A percentile compares a stretch with the other conserved stretches of the same genome.
phyloP scores from a whole-genome alignment of 2,113 vertebrate species.

The Pongo pygmaeus region DNA sequence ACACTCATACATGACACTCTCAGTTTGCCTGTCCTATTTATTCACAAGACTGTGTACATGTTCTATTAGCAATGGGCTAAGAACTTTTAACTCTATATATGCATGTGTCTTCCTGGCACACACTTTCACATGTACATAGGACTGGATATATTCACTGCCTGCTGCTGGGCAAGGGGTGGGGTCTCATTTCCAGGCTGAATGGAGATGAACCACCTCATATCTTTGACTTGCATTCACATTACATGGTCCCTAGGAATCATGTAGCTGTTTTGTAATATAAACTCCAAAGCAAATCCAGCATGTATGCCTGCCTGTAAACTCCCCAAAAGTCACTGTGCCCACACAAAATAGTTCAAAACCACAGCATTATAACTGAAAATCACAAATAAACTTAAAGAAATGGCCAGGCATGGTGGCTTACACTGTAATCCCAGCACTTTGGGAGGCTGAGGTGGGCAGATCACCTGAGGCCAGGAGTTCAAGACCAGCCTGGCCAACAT shows the following conservation, averaged over 20 bases:
- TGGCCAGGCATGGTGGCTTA: not conserved
- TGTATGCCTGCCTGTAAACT: not conserved
- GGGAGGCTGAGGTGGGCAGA: too few species aligned
- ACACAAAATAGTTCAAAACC: not conserved
- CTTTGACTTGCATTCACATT: not conserved
- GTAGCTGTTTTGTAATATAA: not conserved
- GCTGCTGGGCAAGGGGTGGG: not conserved
- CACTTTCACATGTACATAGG: fast-evolving
- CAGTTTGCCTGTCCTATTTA: not conserved
- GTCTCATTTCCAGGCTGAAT: not conserved
- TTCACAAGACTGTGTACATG: not conserved
- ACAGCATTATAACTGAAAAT: constrained; percentile 21
- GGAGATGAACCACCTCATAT: not conserved
- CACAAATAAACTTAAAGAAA: constrained; percentile 28
- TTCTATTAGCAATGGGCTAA: not conserved
- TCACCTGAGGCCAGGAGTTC: too few species aligned
- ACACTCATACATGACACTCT: not conserved
- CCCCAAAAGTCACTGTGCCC: not conserved
- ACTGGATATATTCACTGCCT: not conserved
- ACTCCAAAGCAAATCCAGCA: not conserved
- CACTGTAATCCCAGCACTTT: too few species aligned
- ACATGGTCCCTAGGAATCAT: not conserved
- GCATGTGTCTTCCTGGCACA: not conserved
- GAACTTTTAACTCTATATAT: not conserved
- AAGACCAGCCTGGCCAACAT: too few species aligned